Conservation (phyloP, 2,113 vertebrate genomes). For the Stictonetta naevosa region DNA sequence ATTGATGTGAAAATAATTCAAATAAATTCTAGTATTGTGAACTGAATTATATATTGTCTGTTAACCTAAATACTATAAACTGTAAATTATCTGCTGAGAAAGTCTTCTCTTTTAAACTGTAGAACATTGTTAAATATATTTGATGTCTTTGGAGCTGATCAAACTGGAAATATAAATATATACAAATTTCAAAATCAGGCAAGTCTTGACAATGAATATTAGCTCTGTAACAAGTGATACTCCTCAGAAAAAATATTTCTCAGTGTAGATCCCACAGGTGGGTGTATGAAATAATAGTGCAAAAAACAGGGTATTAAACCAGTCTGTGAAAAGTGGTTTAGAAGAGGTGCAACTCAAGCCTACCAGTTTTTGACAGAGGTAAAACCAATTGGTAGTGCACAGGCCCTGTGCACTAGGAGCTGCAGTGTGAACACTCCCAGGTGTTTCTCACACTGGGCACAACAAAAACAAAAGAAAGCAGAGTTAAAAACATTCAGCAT, state of each 20-base stretch:
- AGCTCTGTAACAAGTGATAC: background rate
- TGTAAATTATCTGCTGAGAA: background rate
- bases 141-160: background rate
- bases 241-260: background rate
- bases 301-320: background rate
- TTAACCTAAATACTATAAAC: background rate
- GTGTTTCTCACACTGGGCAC: background rate
- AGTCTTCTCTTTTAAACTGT: background rate
- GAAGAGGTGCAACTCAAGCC: background rate
- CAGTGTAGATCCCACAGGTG: background rate
- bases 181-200: background rate
- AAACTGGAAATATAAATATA: background rate
- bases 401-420: background rate
- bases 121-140: background rate
- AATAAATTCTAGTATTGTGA: background rate
- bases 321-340: background rate
- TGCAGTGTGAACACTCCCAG: no score
- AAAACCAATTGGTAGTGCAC: background rate
- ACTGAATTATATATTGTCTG: background rate
- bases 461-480: background rate
- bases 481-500: background rate
- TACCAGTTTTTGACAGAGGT: background rate
- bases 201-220: background rate
- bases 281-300: background rate
- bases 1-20: conserved; percentile 15